These are phyloP conservation scores for Sitta carolinensis DNA, from an alignment of 2,797 vertebrate species.

Conservation along the genomic window DNA sequence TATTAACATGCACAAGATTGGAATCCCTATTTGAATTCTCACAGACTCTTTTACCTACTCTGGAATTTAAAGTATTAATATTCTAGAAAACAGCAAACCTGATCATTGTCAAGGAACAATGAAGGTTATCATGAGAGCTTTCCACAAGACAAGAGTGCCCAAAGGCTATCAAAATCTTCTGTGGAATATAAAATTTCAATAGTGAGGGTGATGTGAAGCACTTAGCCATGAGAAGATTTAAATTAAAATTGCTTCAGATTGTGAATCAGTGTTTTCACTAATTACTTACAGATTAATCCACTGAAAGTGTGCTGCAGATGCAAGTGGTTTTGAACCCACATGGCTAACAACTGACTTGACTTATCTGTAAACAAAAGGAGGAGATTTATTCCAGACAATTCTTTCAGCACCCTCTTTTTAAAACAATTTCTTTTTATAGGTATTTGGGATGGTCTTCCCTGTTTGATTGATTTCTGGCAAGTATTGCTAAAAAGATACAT, in stretches of 20 bases:
- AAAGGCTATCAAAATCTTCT: not conserved
- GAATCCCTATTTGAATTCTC: not conserved
- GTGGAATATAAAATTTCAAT: not conserved
- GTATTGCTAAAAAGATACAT: not conserved
- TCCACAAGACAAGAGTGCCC: not conserved
- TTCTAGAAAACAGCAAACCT: not conserved
- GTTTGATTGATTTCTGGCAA: not conserved
- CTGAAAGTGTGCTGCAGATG: not conserved
- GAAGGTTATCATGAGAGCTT: not conserved
- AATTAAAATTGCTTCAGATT: not conserved
- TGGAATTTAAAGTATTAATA: not conserved
- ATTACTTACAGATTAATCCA: not conserved
- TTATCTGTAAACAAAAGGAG: not conserved
- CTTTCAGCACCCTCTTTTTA: not conserved
- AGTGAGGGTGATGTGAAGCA: not conserved
- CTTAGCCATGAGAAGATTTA: not conserved
- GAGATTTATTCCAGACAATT: not conserved
- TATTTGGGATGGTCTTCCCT: not conserved
- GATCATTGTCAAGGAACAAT: not conserved
- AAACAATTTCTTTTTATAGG: not conserved
- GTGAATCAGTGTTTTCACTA: not conserved
- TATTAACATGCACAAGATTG: not conserved
- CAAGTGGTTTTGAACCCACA: not conserved
- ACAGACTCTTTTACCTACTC: accelerated
- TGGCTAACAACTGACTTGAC: not conserved